Base-by-base conservation (phyloP, 2,888 invertebrate genomes). In the Alloplasta piceator region DNA sequence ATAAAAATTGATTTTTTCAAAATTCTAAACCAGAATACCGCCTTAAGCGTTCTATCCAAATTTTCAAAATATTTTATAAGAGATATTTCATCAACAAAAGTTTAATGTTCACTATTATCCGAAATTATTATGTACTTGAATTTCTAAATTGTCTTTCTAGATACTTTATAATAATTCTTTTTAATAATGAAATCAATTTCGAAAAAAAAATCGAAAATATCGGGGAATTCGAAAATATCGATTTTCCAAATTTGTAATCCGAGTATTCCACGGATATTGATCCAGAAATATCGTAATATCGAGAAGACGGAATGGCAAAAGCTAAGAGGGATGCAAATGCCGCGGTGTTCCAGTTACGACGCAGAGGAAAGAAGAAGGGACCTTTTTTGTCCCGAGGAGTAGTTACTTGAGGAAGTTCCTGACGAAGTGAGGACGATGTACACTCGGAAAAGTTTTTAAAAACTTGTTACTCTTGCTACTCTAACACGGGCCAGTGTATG, bases 401-500 rank as follows among this genome's bases (percentile, higher is more conserved):
- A 68, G 55, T 67, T 58, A 64, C 46, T 56, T 52, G 1, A 26
- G 58, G 68, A 73, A 73, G 76, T 72, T 67, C 56, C 58, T 58
- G 46, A 64, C 58, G 63, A 68, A 16, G 64, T 2, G 16, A 12
- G 58, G 64, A 58, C 52, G 60, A 48, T 66, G 68, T 73, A 58
- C 43, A 12, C 43, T 68, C 38, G 46, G 55, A 74, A 80, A 63
- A 63, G 63, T 73, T 68, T 73, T 56, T 58, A 50, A 38, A 9
- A 80, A 77, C 72, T 77, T 76, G 76, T 72, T 67, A 76, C 76
- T 77, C 76, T 72, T 36, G 14, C 14, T 60, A 67, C 61, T 43
- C 71, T 66, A 10, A 46, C 26, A 10, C 64, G 5, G 9, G 5
- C 48, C n/a, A 5, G 9, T 4, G 56, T 56, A n/a, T n/a, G 50